Base-by-base conservation (phyloP, 2,113 vertebrate genomes). In the Elanus axillaris region DNA sequence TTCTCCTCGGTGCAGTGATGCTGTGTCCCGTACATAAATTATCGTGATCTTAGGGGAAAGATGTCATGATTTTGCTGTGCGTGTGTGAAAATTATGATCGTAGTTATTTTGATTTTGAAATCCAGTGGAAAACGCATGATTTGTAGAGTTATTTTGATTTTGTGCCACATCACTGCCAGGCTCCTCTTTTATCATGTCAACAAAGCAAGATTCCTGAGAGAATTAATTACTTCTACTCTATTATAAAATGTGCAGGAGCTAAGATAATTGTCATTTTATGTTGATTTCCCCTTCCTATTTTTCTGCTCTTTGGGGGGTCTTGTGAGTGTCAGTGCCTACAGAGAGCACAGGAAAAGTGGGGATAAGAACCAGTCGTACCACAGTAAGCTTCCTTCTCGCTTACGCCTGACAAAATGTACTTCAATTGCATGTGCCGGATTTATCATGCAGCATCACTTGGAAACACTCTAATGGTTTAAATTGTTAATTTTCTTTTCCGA, bases 91-190 rank as follows among this genome's bases (percentile, higher is more conserved):
- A 95, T 93, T 95, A 88, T 90, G 94, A 96, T 91, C 56, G 13
- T n/a, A 20, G 91, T 91, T 97, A 97, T 96, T 97, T 96, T 95
- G 95, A 97, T 97, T 86, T 96, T 83, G 95, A 95, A 93, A 94
- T 96, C 88, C 90, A 14, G 81, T 94, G 69, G 67, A 96, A 97
- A 97, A 94, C 75, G 55, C 78, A 45, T 89, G 93, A 96, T 96
- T 97, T 96, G 93, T 96, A 45, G 91, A 93, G 71, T 94, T 97
- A 96, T 97, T 97, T 96, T 96, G 96, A 96, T 97, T 96, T 97
- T 59, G 83, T 96, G 94, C 94, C 95, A 96, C 95, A 95, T 97
- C 94, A 95, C 94, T 98, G 91, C 91, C 94, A 96, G 86, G 81
- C 91, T 92, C 62, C 69, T 92, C 91, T 97, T 97, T 96, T 88